Percentiles rank a stretch among this genome's conserved stretches.
Conservation (phyloP, 2,888 invertebrate species). For the Parthenolecanium corni region DNA sequence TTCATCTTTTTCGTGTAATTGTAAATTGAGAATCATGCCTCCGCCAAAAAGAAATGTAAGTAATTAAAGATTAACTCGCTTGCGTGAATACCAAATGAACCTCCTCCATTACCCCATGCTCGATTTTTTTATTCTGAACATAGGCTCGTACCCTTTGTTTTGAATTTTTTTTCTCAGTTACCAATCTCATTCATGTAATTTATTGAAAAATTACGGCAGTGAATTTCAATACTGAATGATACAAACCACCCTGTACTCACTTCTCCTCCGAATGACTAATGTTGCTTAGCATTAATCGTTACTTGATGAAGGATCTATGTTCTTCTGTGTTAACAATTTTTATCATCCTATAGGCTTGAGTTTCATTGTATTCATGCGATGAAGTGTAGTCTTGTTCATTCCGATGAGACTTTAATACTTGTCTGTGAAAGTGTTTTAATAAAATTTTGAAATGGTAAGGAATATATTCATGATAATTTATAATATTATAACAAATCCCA, state of each 20-base stretch:
- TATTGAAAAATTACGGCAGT: too few relatives aligned
- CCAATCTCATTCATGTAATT: background rate
- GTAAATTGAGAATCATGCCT: slow-evolving; percentile 37
- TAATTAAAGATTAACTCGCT: slow-evolving; percentile 30
- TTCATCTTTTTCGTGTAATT: background rate
- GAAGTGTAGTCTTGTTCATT: background rate
- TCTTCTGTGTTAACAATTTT: slow-evolving; percentile 25
- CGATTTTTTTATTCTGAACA: slow-evolving; percentile 16
- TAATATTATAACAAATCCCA: background rate
- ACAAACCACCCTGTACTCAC: background rate
- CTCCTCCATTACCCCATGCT: background rate
- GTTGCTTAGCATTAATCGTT: background rate
- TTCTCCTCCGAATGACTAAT: background rate
- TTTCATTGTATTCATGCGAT: slow-evolving; percentile 16
- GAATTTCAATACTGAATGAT: background rate
- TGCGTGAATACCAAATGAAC: background rate
- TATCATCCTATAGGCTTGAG: slow-evolving; percentile 11
- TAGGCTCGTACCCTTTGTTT: slow-evolving; percentile 24
- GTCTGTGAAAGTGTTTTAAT: background rate
- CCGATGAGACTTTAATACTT: too few relatives aligned
- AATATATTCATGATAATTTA: background rate
- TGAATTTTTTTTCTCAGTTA: slow-evolving; percentile 5
- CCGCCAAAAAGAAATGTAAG: slow-evolving; percentile 41
- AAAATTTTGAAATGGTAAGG: background rate
- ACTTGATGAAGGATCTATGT: slow-evolving; percentile 18